Percentiles rank a stretch among this genome's conserved stretches.
Evolutionary conservation across 2,797 vertebrate genomes (phyloP).

Genomic region (Myotis daubentonii): DNA sequence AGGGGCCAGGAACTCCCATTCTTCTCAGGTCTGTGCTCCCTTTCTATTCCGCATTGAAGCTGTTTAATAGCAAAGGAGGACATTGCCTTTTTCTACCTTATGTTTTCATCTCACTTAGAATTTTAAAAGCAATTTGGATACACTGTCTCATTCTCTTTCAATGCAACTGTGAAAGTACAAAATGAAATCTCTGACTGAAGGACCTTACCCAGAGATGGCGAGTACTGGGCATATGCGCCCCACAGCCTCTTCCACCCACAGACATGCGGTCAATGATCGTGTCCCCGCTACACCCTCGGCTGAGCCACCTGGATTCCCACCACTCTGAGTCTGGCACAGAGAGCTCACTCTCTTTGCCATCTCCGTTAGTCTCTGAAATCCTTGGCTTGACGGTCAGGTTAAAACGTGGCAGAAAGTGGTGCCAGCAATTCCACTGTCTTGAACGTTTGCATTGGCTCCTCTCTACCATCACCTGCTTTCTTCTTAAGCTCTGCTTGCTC

Average conservation of each 20-base stretch:
- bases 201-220: neutral
- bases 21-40: accelerated
- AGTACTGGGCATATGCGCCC: accelerated
- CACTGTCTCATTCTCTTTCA: no score
- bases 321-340: neutral
- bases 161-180: neutral
- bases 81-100: neutral
- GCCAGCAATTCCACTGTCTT: accelerated
- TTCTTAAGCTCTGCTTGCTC: neutral
- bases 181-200: neutral
- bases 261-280: accelerated
- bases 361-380: neutral
- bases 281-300: neutral
- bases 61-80: neutral
- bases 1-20: accelerated
- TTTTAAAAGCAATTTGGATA: neutral
- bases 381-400: no score
- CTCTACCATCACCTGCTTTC: accelerated
- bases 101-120: neutral
- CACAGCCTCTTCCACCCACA: neutral
- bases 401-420: no score
- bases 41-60: neutral
- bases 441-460: neutral
- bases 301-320: accelerated
- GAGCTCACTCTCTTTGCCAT: accelerated